These are phyloP conservation scores for Caracal caracal DNA, from an alignment of 2,113 vertebrate species.

Conservation along the genomic window DNA sequence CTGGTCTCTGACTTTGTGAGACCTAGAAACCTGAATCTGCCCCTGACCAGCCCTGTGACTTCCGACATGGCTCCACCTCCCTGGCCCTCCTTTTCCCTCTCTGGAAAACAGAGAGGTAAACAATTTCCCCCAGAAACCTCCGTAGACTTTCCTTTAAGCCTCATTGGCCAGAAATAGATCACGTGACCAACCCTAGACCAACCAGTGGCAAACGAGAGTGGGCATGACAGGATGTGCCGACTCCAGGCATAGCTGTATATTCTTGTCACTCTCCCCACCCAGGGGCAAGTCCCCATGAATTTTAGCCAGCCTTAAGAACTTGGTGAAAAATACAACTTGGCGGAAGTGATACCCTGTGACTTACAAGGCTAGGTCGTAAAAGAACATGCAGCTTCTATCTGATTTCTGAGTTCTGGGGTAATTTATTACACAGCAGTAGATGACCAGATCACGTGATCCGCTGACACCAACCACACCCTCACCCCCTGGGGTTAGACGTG, in stretches of 20 bases:
- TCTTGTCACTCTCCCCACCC: background rate
- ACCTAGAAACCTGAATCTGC: background rate
- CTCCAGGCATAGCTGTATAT: background rate
- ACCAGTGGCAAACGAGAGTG: background rate
- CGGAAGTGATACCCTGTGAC: background rate
- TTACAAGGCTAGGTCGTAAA: background rate
- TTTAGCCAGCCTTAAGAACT: background rate
- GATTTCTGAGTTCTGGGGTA: background rate
- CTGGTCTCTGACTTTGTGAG: background rate
- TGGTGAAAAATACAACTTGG: background rate
- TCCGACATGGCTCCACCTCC: background rate
- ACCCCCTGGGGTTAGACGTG: too few relatives aligned
- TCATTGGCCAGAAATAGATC: background rate
- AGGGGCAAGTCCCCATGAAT: background rate
- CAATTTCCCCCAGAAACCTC: background rate
- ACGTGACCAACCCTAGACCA: background rate
- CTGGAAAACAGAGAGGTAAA: background rate
- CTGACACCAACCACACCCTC: background rate
- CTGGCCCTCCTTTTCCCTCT: background rate
- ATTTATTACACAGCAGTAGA: background rate
- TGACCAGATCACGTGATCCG: background rate
- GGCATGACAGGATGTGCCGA: background rate
- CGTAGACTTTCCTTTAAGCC: background rate
- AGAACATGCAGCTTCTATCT: background rate
- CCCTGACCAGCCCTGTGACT: background rate